Percentiles rank a stretch among this genome's conserved stretches.
These are phyloP conservation scores for Acanthurus leucopareius DNA, from an alignment of 2,797 vertebrate species.

Conservation along the genomic window DNA sequence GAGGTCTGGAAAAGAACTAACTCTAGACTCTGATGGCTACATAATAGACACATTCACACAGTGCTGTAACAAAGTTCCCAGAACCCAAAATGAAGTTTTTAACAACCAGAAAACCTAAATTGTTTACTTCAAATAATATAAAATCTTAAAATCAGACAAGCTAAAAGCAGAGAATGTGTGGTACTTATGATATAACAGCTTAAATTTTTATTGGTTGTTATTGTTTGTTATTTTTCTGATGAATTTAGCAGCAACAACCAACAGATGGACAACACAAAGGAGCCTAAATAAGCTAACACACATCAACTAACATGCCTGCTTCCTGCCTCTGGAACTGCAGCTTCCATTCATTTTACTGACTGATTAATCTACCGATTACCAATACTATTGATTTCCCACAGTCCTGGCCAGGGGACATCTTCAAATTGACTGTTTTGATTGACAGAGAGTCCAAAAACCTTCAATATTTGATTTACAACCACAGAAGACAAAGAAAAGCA, in stretches of 20 bases:
- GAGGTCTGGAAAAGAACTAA: not conserved
- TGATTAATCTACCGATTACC: not conserved
- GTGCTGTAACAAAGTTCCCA: not conserved
- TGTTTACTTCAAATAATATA: not conserved
- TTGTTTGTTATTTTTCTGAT: too few relatives aligned
- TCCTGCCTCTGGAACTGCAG: too few relatives aligned
- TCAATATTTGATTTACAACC: not conserved
- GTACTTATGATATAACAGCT: not conserved
- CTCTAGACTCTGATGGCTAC: not conserved
- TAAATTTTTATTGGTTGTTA: too few relatives aligned
- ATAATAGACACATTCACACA: not conserved
- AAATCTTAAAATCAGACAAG: too few relatives aligned
- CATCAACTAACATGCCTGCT: too few relatives aligned
- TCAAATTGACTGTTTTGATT: not conserved
- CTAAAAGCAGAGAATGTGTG: not conserved
- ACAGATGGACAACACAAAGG: too few relatives aligned
- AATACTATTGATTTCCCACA: not conserved
- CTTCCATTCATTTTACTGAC: not conserved
- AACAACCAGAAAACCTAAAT: not conserved
- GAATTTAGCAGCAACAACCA: too few relatives aligned
- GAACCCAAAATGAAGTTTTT: not conserved
- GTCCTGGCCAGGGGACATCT: too few relatives aligned
- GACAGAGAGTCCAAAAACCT: not conserved
- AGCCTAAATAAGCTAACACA: not conserved
- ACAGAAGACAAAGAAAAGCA: not conserved